These are phyloP conservation scores for Ophiodon elongatus DNA, from an alignment of 2,113 vertebrate genomes.

Conservation along the genomic window DNA sequence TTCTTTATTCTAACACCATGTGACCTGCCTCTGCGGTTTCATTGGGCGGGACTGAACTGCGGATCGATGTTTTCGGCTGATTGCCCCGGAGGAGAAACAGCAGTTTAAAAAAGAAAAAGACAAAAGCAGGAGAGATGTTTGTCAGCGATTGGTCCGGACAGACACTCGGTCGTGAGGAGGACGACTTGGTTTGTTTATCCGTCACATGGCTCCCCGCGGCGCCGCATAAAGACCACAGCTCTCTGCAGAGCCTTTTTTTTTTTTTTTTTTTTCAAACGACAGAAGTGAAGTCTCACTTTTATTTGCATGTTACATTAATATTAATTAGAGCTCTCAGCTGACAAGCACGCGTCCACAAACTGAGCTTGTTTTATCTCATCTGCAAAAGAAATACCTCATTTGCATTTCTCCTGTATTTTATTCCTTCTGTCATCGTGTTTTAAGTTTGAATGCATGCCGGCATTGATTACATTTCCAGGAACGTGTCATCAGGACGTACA, in stretches of 20 bases:
- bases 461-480: conserved; percentile 9
- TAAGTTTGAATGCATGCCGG: conserved; percentile 3
- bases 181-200: no score
- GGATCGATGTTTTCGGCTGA: conserved; percentile 39
- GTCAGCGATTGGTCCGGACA: conserved; percentile 36
- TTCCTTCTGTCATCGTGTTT: conserved; percentile 17
- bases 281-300: conserved; percentile 29
- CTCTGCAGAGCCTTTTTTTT: conserved; percentile 25
- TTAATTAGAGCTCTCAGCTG: conserved; percentile 59
- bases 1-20: not conserved
- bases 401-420: conserved; percentile 36
- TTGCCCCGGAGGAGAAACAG: conserved; percentile 28
- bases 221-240: not conserved
- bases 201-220: no score
- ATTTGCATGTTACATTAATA: conserved; percentile 64
- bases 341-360: conserved; percentile 43
- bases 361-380: conserved; percentile 24
- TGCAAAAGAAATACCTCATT: conserved; percentile 34
- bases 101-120: not conserved
- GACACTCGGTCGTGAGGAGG: no score
- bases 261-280: conserved; percentile 14
- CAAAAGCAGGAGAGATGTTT: conserved; percentile 35
- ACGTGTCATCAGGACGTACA: conserved; percentile 5
- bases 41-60: conserved; percentile 14
- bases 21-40: not conserved